Evolutionary conservation across 2,888 invertebrate genomes (phyloP).

Genomic region (Stenurella melanura): DNA sequence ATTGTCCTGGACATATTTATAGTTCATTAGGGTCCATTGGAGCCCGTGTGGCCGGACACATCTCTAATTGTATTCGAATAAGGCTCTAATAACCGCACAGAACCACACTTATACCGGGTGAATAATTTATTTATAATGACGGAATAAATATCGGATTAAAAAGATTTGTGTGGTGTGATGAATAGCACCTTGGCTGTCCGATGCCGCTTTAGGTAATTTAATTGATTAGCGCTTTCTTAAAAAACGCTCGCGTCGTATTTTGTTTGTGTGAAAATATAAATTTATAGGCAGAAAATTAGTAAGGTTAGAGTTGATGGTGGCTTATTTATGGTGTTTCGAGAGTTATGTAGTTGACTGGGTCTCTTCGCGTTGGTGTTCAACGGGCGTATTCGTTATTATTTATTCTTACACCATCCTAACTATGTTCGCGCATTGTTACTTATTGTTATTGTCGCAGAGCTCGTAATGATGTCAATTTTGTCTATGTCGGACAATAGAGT

Average conservation of each 20-base stretch:
- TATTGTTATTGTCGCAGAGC: slow-evolving; percentile 56
- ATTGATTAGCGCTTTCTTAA: slow-evolving; percentile 64
- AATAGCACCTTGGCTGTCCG: slow-evolving; percentile 64
- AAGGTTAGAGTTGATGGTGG: slow-evolving; percentile 63
- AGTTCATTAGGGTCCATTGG: slow-evolving; percentile 73
- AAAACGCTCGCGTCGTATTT: slow-evolving; percentile 55
- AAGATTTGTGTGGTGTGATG: slow-evolving; percentile 73
- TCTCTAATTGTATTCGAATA: slow-evolving; percentile 74
- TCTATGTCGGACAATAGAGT: slow-evolving; percentile 32
- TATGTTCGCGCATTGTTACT: slow-evolving; percentile 59
- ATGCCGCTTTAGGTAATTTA: slow-evolving; percentile 60
- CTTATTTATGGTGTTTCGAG: slow-evolving; percentile 60
- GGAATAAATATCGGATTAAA: slow-evolving; percentile 73
- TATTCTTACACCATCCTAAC: slow-evolving; percentile 54
- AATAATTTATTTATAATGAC: slow-evolving; percentile 74
- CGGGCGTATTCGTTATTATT: slow-evolving; percentile 58
- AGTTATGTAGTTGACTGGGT: slow-evolving; percentile 39
- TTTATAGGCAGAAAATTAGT: slow-evolving; percentile 73
- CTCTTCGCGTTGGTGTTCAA: slow-evolving; percentile 62
- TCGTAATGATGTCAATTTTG: slow-evolving; percentile 57
- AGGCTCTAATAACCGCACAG: slow-evolving; percentile 71
- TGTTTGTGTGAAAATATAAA: slow-evolving; percentile 70
- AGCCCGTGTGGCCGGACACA: slow-evolving; percentile 71
- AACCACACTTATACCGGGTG: slow-evolving; percentile 68
- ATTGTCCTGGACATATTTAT: slow-evolving; percentile 73